These are phyloP conservation scores for Poeciliopsis turrubarensis DNA, from an alignment of 2,113 vertebrate genomes.

Conservation along the genomic window DNA sequence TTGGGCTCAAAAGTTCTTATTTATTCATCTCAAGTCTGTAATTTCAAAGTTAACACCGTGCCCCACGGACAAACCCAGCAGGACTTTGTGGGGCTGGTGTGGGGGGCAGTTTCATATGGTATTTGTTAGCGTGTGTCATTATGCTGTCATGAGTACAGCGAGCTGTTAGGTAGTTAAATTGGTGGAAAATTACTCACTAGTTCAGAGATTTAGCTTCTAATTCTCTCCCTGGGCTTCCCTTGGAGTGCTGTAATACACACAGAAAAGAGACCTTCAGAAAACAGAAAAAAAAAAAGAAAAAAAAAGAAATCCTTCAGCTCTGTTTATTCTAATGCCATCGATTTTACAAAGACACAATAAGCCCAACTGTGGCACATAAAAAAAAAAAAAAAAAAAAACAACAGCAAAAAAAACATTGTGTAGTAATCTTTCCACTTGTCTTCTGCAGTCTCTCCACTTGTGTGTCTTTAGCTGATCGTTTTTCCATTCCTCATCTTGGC, in stretches of 20 bases:
- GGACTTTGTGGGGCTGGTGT: conserved; percentile 18
- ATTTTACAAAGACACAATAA: conserved; percentile 5
- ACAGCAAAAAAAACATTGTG: conserved; percentile 10
- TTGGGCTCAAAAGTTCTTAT: conserved; percentile 58
- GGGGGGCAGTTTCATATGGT: background rate
- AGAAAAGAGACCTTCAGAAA: conserved; percentile 8
- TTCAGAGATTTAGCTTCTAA: conserved; percentile 42
- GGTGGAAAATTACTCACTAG: conserved; percentile 75
- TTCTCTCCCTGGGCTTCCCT: conserved; percentile 3
- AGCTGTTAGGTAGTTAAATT: conserved; percentile 60
- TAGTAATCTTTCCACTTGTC: conserved; percentile 21
- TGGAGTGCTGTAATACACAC: conserved; percentile 36
- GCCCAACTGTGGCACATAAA: conserved; percentile 15
- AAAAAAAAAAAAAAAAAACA: conserved; percentile 7
- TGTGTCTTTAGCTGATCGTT: conserved; percentile 47
- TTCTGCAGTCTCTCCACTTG: conserved; percentile 1
- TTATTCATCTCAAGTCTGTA: conserved; percentile 65
- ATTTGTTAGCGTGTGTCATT: conserved; percentile 25
- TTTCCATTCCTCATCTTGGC: conserved; percentile 69
- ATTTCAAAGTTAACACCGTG: conserved; percentile 71
- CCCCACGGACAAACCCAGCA: conserved; percentile 40
- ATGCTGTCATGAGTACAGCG: conserved; percentile 48
- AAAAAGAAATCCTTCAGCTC: background rate
- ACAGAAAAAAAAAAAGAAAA: background rate
- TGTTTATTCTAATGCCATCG: background rate